Conservation (phyloP, 37 sponge, comb jelly and placozoan genomes). For the Chondrosia reniformis region DNA sequence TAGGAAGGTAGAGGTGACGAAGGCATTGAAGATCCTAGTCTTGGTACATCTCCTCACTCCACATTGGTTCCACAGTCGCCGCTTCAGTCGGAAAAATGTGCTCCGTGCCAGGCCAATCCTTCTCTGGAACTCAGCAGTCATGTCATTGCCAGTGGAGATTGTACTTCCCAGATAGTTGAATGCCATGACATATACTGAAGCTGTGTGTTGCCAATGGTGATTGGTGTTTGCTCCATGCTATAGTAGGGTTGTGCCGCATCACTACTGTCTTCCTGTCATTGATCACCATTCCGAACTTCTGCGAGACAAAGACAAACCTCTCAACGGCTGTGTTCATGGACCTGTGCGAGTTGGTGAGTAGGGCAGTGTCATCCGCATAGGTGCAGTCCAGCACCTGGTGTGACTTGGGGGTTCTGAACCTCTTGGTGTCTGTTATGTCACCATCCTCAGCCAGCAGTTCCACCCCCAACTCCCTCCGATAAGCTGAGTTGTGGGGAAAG, state of each 20-base stretch:
- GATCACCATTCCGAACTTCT: conserved; percentile 9
- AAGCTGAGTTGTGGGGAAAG: background rate
- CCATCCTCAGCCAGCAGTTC: background rate
- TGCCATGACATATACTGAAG: too few relatives aligned
- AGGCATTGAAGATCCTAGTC: background rate
- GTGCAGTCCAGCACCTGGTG: background rate
- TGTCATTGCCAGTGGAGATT: background rate
- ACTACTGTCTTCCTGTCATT: too few relatives aligned
- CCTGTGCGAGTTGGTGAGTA: background rate
- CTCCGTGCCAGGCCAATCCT: conserved; percentile 1
- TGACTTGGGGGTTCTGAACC: background rate
- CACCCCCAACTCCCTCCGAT: too few relatives aligned
- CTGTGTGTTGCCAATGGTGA: conserved; percentile 11
- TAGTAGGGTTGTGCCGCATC: conserved; percentile 3
- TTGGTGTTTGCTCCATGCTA: background rate
- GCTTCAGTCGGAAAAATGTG: background rate
- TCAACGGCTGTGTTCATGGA: background rate
- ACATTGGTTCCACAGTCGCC: background rate
- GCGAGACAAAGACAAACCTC: background rate
- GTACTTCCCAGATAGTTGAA: too few relatives aligned
- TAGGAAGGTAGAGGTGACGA: background rate
- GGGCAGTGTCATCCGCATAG: background rate
- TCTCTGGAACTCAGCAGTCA: background rate
- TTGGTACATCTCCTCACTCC: conserved; percentile 3
- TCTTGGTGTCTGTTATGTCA: background rate